Evolutionary conservation across 1,140 invertebrate genomes (phyloP).

Genomic region (Ephestia elutella): DNA sequence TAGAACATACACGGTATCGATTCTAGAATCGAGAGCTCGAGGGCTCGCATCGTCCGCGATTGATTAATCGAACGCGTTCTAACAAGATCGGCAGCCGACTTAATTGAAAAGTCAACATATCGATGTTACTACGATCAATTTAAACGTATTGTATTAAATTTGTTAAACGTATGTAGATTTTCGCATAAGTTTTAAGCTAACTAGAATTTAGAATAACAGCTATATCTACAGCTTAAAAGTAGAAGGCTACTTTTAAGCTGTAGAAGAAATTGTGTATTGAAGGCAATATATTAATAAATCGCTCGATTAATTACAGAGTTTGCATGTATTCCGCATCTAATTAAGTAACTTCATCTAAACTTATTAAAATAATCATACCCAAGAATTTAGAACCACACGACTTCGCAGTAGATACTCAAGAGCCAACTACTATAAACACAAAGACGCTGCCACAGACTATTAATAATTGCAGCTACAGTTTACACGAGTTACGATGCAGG

Average conservation of each 20-base stretch:
- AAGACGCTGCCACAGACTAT: neutral
- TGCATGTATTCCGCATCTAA: neutral
- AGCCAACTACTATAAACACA: neutral
- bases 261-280: no score
- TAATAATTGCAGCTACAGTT: conserved; percentile 9
- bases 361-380: neutral
- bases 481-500: neutral
- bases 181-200: no score
- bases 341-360: neutral
- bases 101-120: conserved; percentile 14
- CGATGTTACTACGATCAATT: neutral
- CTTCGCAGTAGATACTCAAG: conserved; percentile 1
- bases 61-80: conserved; percentile 5
- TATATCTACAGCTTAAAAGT: no score
- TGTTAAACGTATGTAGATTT: no score
- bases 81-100: conserved; percentile 10
- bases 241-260: no score
- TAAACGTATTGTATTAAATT: no score
- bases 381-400: neutral
- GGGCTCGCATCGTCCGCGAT: conserved; percentile 13
- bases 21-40: conserved; percentile 4
- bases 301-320: no score
- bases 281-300: no score
- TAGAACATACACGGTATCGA: conserved; percentile 10
- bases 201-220: no score